Conservation (phyloP, 2,888 invertebrate genomes). For the Pecten maximus region DNA sequence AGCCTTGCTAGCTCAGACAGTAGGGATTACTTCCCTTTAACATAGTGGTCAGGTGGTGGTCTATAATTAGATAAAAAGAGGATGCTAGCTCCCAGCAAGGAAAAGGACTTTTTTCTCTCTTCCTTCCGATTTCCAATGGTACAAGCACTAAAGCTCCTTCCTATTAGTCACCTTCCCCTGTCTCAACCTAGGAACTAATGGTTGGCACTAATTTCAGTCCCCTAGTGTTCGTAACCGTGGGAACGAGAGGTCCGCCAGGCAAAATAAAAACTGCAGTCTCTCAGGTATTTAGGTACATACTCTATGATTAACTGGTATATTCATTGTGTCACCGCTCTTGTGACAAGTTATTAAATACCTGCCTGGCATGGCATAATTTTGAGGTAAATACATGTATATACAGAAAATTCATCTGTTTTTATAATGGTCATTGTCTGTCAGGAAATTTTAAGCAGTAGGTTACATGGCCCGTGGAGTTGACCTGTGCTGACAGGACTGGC, state of each 20-base stretch:
- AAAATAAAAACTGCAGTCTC: not conserved
- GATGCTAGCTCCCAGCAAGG: too few relatives aligned
- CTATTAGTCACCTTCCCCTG: not conserved
- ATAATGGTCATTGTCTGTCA: not conserved
- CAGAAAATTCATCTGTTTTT: not conserved
- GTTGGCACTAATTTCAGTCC: not conserved
- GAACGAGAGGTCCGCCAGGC: not conserved
- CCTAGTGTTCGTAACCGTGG: not conserved
- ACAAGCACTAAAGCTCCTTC: too few relatives aligned
- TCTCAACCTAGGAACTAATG: not conserved
- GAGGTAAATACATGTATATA: slow-evolving; percentile 26
- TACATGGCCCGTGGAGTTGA: not conserved
- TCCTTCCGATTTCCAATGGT: too few relatives aligned
- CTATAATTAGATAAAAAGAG: too few relatives aligned
- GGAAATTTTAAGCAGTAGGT: not conserved
- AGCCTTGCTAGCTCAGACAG: too few relatives aligned
- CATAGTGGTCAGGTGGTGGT: too few relatives aligned
- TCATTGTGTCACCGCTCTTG: not conserved
- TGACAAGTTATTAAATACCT: slow-evolving; percentile 30
- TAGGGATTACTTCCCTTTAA: too few relatives aligned
- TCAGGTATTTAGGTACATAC: not conserved
- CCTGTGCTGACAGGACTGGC: not conserved
- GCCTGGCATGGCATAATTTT: not conserved
- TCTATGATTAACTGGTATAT: not conserved
- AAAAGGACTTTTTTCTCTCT: too few relatives aligned